Percentiles rank a stretch among this genome's conserved stretches.
phyloP scores from a whole-genome alignment of 2,797 vertebrate genomes.

The Babyrousa celebensis region DNA sequence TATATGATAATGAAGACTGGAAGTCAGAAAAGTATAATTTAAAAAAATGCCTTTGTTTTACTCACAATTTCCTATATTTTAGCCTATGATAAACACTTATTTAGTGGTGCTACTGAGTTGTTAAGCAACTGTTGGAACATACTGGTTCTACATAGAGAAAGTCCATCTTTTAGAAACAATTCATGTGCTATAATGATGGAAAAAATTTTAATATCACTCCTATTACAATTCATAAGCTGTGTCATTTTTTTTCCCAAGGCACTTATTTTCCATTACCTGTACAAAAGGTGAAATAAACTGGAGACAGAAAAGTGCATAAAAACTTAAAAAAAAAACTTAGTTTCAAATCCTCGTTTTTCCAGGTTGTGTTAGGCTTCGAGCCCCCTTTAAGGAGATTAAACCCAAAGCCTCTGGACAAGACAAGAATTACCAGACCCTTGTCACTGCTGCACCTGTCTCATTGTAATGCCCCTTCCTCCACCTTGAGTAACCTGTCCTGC shows the following conservation, averaged over 20 bases:
- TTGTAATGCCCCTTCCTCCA: too few species aligned
- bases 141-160: not conserved
- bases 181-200: not conserved
- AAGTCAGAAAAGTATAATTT: not conserved
- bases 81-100: not conserved
- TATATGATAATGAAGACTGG: not conserved
- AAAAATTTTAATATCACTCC: not conserved
- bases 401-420: too few species aligned
- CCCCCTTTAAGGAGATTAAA: too few species aligned
- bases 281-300: not conserved
- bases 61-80: not conserved
- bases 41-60: not conserved
- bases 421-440: too few species aligned
- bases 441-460: too few species aligned
- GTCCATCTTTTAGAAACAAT: not conserved
- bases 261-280: not conserved
- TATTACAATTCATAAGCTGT: not conserved
- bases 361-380: not conserved
- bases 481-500: too few species aligned
- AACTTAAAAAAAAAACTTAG: not conserved
- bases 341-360: not conserved
- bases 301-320: not conserved
- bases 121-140: not conserved
- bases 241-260: not conserved
- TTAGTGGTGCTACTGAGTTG: not conserved